Conservation (phyloP, 1,140 invertebrate genomes). For the Cecropterus lyciades region DNA sequence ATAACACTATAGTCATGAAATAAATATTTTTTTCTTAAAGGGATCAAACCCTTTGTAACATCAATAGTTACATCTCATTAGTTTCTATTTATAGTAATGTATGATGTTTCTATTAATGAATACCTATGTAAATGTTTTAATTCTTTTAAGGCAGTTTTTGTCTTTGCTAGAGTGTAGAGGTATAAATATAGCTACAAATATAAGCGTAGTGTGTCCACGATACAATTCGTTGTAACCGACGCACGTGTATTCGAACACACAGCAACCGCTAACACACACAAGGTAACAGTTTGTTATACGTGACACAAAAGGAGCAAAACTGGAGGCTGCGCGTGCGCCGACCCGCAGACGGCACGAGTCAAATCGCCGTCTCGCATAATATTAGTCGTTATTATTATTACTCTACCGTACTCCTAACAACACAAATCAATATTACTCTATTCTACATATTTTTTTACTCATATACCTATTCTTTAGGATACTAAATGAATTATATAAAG, state of each 20-base stretch:
- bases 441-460: too few species aligned
- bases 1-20: too few species aligned
- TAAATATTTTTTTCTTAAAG: too few species aligned
- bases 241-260: slow-evolving; percentile 38
- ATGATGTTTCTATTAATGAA: too few species aligned
- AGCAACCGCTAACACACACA: slow-evolving; percentile 35
- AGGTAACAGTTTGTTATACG: slow-evolving; percentile 54
- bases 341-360: slow-evolving; percentile 77
- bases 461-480: too few species aligned
- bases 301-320: slow-evolving; percentile 77
- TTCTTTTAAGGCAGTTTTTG: too few species aligned
- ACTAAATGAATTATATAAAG: too few species aligned
- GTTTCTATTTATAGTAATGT: too few species aligned
- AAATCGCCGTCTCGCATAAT: slow-evolving; percentile 53
- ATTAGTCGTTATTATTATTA: slow-evolving; percentile 45
- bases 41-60: too few species aligned
- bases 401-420: background rate
- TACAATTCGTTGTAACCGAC: slow-evolving; percentile 7
- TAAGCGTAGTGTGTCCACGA: background rate
- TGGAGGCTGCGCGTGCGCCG: slow-evolving; percentile 79
- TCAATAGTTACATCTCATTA: too few species aligned
- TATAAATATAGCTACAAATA: background rate
- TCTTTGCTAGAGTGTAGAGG: background rate
- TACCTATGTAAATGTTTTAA: too few species aligned
- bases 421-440: background rate